These are phyloP conservation scores for Lithobates sylvaticus DNA, from an alignment of 2,797 vertebrate species.

Conservation along the genomic window DNA sequence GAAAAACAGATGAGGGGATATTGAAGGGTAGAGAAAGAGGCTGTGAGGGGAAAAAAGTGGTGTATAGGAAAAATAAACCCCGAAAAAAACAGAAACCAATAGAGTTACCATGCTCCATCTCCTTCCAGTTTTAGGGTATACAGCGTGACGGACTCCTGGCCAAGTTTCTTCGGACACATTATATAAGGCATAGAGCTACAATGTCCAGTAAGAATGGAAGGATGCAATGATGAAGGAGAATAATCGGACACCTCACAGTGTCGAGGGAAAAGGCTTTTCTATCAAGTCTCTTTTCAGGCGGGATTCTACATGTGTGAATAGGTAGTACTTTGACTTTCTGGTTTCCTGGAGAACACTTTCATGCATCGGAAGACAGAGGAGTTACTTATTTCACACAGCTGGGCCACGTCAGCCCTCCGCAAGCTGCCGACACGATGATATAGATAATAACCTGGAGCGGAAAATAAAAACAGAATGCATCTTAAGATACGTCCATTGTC, in stretches of 20 bases:
- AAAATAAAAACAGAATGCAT: neutral
- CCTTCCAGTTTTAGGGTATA: neutral
- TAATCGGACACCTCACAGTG: slow-evolving; percentile 54
- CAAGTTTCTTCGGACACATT: slow-evolving; percentile 30
- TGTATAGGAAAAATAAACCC: neutral
- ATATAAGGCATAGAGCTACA: slow-evolving; percentile 72
- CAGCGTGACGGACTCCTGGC: neutral
- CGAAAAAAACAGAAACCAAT: neutral
- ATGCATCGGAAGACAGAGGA: slow-evolving; percentile 23
- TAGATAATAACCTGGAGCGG: slow-evolving; percentile 86
- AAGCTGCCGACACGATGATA: slow-evolving; percentile 88
- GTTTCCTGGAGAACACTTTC: slow-evolving; percentile 63
- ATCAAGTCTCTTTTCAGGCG: slow-evolving; percentile 64
- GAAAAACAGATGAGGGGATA: neutral
- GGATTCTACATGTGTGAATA: slow-evolving; percentile 50
- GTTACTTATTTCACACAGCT: slow-evolving; percentile 85
- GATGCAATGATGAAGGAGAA: slow-evolving; percentile 54
- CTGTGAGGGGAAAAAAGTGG: neutral
- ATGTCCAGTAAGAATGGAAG: slow-evolving; percentile 68
- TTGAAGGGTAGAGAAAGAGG: neutral
- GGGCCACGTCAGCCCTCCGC: slow-evolving; percentile 91
- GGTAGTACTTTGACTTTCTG: slow-evolving; percentile 53
- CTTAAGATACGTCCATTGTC: too few relatives aligned
- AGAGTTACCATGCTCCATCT: neutral
- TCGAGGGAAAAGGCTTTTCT: slow-evolving; percentile 56